Evolutionary conservation across 1,140 invertebrate genomes (phyloP).

Genomic region (Holotrichia oblita): DNA sequence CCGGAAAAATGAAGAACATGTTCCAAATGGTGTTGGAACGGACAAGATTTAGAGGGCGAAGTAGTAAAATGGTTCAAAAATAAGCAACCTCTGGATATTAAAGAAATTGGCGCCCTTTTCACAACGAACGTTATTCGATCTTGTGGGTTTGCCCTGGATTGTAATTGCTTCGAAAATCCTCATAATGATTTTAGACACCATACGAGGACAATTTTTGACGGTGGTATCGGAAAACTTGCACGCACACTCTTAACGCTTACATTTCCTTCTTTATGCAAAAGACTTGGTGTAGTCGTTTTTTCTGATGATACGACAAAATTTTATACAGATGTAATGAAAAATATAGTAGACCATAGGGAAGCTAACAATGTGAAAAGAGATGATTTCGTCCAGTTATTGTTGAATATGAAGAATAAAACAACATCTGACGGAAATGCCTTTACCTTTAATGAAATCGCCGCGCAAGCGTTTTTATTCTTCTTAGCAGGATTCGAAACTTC

Average conservation of each 20-base stretch:
- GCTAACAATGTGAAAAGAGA: conserved; percentile 42
- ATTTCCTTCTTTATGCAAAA: conserved; percentile 35
- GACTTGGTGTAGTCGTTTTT: conserved; percentile 8
- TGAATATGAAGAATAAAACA: conserved; percentile 37
- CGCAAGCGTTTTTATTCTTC: conserved; percentile 44
- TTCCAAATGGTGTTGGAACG: conserved; percentile 55
- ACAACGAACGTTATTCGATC: conserved; percentile 67
- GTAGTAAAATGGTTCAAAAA: background rate
- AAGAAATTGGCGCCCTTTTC: conserved; percentile 61
- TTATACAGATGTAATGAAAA: conserved; percentile 44
- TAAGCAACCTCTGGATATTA: background rate
- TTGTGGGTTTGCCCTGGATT: conserved; percentile 67
- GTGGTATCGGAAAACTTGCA: background rate
- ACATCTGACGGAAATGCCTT: background rate
- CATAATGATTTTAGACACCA: conserved; percentile 64
- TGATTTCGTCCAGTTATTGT: conserved; percentile 49
- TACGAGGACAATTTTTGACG: conserved; percentile 56
- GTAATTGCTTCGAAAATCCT: conserved; percentile 64
- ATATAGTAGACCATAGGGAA: conserved; percentile 50
- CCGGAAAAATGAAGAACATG: conserved; percentile 64
- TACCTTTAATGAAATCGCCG: conserved; percentile 35
- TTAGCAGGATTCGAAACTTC: conserved; percentile 65
- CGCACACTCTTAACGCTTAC: background rate
- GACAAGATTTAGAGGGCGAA: background rate
- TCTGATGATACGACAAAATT: conserved; percentile 44